These are phyloP conservation scores for Fragum sueziense DNA, from an alignment of 2,888 invertebrate genomes.

Conservation along the genomic window DNA sequence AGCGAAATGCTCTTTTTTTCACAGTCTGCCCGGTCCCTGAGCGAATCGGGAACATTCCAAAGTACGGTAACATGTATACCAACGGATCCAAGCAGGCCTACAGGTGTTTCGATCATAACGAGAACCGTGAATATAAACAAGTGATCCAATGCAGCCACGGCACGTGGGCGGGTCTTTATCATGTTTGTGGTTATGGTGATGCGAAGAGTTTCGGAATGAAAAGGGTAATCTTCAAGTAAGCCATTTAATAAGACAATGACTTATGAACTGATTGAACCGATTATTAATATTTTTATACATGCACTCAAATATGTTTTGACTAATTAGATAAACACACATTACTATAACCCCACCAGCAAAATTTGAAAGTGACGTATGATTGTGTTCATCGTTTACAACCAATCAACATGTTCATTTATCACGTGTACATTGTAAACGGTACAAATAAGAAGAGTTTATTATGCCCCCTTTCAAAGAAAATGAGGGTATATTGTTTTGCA, in stretches of 20 bases:
- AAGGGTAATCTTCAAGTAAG: not conserved
- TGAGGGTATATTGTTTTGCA: too few relatives aligned
- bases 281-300: not conserved
- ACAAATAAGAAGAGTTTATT: too few relatives aligned
- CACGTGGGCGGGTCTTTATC: not conserved
- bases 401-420: too few relatives aligned
- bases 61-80: not conserved
- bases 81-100: not conserved
- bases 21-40: not conserved
- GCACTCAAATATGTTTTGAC: not conserved
- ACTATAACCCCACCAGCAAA: not conserved
- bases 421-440: too few relatives aligned
- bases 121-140: not conserved
- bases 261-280: not conserved
- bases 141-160: not conserved
- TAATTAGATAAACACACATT: not conserved
- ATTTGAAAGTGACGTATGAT: too few relatives aligned
- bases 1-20: too few relatives aligned
- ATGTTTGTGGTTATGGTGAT: not conserved
- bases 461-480: too few relatives aligned
- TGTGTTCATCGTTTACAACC: too few relatives aligned
- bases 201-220: not conserved
- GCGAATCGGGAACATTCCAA: not conserved
- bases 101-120: not conserved
- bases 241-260: too few relatives aligned